Evolutionary conservation across 2,797 vertebrate species (phyloP).

Genomic region (Limnodromus scolopaceus): DNA sequence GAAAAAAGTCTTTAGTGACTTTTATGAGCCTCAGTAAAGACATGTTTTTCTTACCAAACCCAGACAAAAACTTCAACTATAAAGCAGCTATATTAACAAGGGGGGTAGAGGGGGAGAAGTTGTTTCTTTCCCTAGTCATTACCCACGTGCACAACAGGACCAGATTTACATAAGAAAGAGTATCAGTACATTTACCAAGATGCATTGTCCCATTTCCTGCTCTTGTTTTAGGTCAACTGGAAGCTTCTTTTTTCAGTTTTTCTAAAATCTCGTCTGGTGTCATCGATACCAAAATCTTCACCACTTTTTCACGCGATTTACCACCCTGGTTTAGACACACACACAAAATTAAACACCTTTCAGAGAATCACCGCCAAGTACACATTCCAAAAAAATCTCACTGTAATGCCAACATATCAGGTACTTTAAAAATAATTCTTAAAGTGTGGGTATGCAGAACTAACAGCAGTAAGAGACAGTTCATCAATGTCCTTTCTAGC

Average conservation of each 20-base stretch:
- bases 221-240: conserved; percentile 57
- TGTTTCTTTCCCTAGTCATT: neutral
- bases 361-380: neutral
- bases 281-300: conserved; percentile 83
- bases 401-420: neutral
- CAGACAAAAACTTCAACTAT: neutral
- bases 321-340: conserved; percentile 82
- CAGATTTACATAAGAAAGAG: neutral
- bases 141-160: neutral
- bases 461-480: neutral
- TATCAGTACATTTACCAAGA: neutral
- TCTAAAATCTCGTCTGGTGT: conserved; percentile 86
- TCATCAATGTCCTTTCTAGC: neutral
- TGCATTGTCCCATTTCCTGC: neutral
- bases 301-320: conserved; percentile 91
- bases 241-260: conserved; percentile 84
- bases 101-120: fast-evolving
- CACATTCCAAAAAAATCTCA: neutral
- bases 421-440: neutral
- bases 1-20: neutral
- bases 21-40: neutral
- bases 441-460: neutral
- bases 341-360: neutral
- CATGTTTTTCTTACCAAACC: neutral
- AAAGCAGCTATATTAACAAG: neutral